Percentiles rank a stretch among this genome's conserved stretches.
These are phyloP conservation scores for Hyppa rectilinea DNA, from an alignment of 2,888 invertebrate species.

Conservation along the genomic window DNA sequence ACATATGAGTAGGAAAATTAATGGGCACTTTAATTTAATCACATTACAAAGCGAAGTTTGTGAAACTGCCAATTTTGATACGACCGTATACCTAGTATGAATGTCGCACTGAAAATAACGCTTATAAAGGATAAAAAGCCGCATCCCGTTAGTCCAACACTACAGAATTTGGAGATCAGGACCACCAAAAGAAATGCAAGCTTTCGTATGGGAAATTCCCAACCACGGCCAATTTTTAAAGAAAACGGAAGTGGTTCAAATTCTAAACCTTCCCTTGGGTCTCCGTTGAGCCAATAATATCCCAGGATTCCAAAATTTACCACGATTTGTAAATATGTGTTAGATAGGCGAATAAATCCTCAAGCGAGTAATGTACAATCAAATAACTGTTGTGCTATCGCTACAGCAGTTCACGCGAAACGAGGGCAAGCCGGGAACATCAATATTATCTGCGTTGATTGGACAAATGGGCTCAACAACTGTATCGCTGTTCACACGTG, in stretches of 20 bases:
- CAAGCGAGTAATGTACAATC: constrained; percentile 36
- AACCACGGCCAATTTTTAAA: not conserved
- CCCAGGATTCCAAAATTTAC: not conserved
- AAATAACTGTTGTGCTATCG: constrained; percentile 69
- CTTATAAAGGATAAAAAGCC: not conserved
- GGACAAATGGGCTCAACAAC: constrained; percentile 82
- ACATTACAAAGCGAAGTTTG: not conserved
- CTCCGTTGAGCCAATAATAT: constrained; percentile 5
- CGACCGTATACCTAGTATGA: not conserved
- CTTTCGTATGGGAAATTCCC: not conserved
- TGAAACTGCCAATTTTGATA: constrained; percentile 11
- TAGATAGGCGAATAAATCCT: constrained; percentile 21
- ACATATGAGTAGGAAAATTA: not conserved
- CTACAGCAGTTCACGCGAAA: constrained; percentile 75
- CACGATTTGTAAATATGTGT: constrained; percentile 16
- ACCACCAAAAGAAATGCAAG: not conserved
- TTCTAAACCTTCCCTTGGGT: not conserved
- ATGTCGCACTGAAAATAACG: constrained; percentile 4
- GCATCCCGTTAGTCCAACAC: not conserved
- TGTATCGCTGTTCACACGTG: constrained; percentile 69
- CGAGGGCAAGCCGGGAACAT: constrained; percentile 83
- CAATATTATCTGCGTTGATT: constrained; percentile 87
- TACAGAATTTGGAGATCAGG: constrained; percentile 1
- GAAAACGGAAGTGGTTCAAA: not conserved
- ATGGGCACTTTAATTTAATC: not conserved